A percentile compares a stretch with the other conserved stretches of the same genome.
phyloP scores from a whole-genome alignment of 2,113 vertebrate species.

The Paracanthobrama guichenoti region DNA sequence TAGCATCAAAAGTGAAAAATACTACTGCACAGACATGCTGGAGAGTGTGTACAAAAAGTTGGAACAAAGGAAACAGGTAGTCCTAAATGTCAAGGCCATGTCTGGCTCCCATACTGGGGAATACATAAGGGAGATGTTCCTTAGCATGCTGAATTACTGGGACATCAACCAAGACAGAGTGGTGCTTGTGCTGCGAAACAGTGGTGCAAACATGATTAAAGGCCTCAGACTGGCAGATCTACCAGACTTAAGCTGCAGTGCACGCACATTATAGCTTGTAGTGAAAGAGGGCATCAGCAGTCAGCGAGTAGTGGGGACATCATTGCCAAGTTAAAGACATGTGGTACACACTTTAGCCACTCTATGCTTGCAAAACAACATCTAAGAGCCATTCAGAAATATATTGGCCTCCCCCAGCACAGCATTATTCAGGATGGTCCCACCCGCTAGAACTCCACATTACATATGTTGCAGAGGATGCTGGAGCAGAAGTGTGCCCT shows the following conservation, averaged over 20 bases:
- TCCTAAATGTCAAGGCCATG: slow-evolving; percentile 43
- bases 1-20: slow-evolving; percentile 27
- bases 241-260: slow-evolving; percentile 29
- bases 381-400: slow-evolving; percentile 25
- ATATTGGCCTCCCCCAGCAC: slow-evolving; percentile 31
- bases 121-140: slow-evolving; percentile 12
- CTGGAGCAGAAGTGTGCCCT: slow-evolving; percentile 33
- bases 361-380: slow-evolving; percentile 38
- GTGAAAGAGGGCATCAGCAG: slow-evolving; percentile 35
- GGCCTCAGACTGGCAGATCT: slow-evolving; percentile 12
- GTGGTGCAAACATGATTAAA: slow-evolving; percentile 42
- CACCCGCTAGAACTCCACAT: slow-evolving; percentile 34
- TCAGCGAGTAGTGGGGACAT: slow-evolving; percentile 33
- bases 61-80: slow-evolving; percentile 22
- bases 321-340: neutral
- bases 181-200: slow-evolving; percentile 34
- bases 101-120: slow-evolving; percentile 36
- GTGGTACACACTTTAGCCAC: slow-evolving; percentile 35
- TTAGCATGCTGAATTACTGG: slow-evolving; percentile 5
- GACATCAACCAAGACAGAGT: slow-evolving; percentile 19
- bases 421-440: slow-evolving; percentile 17
- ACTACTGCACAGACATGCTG: slow-evolving; percentile 15
- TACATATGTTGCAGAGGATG: slow-evolving; percentile 41
- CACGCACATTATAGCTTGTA: slow-evolving; percentile 36
- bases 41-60: neutral